Conservation (phyloP, 2,797 vertebrate species). For the Eupleurogrammus muticus region DNA sequence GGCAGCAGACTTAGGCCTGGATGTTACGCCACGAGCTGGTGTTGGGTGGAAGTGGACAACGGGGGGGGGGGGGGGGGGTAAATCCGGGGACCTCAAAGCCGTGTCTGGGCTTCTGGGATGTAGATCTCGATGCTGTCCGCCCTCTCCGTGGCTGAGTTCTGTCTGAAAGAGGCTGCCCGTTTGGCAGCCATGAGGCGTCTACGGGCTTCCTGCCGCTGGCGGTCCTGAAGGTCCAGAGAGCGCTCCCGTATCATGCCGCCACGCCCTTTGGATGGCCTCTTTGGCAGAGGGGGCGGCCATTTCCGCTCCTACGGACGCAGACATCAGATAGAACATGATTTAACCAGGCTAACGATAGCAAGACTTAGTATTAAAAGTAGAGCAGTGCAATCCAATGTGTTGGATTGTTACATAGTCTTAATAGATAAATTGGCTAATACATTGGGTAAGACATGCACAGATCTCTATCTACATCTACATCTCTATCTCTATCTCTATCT, state of each 20-base stretch:
- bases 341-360: not conserved
- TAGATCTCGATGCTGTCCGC: conserved; percentile 99
- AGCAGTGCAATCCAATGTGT: too few relatives aligned
- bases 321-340: conserved; percentile 4
- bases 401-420: too few relatives aligned
- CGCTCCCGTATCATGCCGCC: conserved; percentile 91
- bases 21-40: conserved; percentile 55
- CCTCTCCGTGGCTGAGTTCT: conserved; percentile 95
- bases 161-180: conserved; percentile 96
- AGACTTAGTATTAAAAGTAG: not conserved
- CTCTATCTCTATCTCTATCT: too few relatives aligned
- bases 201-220: conserved; percentile 96
- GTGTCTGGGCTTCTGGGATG: conserved; percentile 98
- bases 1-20: conserved; percentile 35
- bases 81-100: conserved; percentile 89
- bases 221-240: conserved; percentile 97
- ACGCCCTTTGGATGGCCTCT: conserved; percentile 93
- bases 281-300: conserved; percentile 93
- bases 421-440: too few relatives aligned
- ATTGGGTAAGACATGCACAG: too few relatives aligned
- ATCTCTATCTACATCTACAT: too few relatives aligned
- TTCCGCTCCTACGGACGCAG: conserved; percentile 79
- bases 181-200: conserved; percentile 97
- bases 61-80: conserved; percentile 48
- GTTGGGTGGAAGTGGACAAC: conserved; percentile 46